A percentile compares a stretch with the other conserved stretches of the same genome.
phyloP scores from a whole-genome alignment of 2,797 vertebrate genomes.

The Podargus strigoides region DNA sequence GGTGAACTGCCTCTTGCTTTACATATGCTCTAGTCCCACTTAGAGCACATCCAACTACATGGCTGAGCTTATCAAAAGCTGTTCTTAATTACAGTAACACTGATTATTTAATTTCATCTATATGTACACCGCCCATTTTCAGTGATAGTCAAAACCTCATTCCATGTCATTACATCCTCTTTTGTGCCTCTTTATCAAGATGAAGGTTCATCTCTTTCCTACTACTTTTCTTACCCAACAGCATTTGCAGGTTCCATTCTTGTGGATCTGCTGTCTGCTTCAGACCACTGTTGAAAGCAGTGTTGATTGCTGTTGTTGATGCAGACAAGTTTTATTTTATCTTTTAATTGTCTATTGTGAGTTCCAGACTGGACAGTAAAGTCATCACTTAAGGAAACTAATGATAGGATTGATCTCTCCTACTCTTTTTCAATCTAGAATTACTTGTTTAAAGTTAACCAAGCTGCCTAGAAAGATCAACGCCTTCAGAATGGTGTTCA shows the following conservation, averaged over 20 bases:
- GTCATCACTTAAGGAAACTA: neutral
- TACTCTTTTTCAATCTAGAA: neutral
- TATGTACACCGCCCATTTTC: neutral
- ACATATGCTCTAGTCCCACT: neutral
- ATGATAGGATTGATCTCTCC: neutral
- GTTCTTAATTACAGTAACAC: neutral
- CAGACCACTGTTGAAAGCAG: neutral
- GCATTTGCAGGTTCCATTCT: neutral
- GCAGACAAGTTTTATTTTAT: neutral
- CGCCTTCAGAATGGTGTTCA: neutral
- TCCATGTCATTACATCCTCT: neutral
- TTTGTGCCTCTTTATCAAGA: neutral
- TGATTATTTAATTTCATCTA: neutral
- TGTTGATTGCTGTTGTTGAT: rapidly evolving
- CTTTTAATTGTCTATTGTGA: neutral
- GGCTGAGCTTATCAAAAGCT: neutral
- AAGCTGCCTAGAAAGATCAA: neutral
- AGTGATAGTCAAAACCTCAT: neutral
- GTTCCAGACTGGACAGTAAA: neutral
- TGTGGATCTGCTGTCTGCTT: neutral
- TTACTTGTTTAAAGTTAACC: neutral
- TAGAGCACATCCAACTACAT: neutral
- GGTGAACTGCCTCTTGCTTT: neutral
- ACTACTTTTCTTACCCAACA: neutral
- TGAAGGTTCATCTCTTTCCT: neutral